Percentiles rank a stretch among this genome's conserved stretches.
phyloP scores from a whole-genome alignment of 2,113 vertebrate species.

The Leuciscus idus region DNA sequence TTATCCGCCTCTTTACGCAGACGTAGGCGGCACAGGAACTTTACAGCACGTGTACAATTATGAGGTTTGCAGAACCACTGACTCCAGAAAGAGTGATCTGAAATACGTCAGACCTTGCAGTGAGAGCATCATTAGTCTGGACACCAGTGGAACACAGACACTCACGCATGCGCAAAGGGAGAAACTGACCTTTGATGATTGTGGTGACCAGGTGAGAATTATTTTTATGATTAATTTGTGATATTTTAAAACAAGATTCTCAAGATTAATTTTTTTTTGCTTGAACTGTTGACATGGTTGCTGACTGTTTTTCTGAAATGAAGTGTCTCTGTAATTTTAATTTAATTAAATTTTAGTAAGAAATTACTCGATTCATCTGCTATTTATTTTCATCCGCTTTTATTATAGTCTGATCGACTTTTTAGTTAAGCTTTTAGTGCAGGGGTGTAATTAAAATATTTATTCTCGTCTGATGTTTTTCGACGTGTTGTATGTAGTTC shows the following conservation, averaged over 20 bases:
- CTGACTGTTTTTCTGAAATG: no score
- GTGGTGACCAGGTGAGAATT: slow-evolving; percentile 41
- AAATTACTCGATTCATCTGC: no score
- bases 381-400: no score
- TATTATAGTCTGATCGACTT: no score
- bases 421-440: background rate
- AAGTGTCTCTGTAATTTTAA: no score
- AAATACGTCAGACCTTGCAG: slow-evolving; percentile 48
- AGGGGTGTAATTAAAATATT: no score
- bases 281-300: background rate
- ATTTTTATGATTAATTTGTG: background rate
- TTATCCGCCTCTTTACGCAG: slow-evolving; percentile 61
- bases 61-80: slow-evolving; percentile 57
- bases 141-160: slow-evolving; percentile 56
- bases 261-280: background rate
- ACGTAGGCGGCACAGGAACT: slow-evolving; percentile 58
- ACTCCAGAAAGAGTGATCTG: slow-evolving; percentile 59
- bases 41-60: slow-evolving; percentile 60
- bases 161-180: no score
- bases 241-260: background rate
- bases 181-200: no score
- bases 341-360: no score
- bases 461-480: no score
- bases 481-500: no score
- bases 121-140: slow-evolving; percentile 56